Evolutionary conservation across 2,888 invertebrate species (phyloP), one percentile per base, ranked within the genome.

Genomic region (Drosophila fungiperda): DNA sequence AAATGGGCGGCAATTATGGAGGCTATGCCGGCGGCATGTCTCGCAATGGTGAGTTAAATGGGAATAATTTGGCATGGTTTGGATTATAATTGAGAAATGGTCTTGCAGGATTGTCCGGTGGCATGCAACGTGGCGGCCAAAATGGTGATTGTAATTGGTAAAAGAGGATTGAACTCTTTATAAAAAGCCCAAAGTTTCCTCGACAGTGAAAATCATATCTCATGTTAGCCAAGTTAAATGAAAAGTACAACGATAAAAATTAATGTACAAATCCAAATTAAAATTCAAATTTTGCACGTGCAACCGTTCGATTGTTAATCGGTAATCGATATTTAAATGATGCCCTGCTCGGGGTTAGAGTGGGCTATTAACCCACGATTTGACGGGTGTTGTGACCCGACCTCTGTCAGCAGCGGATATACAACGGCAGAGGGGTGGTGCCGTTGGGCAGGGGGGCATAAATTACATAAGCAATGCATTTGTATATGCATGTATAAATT

Each of bases 341-440:
- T 45, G 42, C 62, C 54, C 29, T 32, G 38, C 23, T 11, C 59
- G 2, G 26, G n/a, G 73, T 88, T 86, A 76, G 64, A 65, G 1
- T 42, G 29, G 33, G 68, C 79, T 71, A 90, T 90, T 88, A 88
- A 79, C 86, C 75, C 69, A 59, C 48, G 76, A 54, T 71, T 72
- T 68, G 77, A 74, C 70, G 73, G 76, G 83, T 86, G 86, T 76
- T 86, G 82, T 80, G 89, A 88, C 89, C 91, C 79, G 89, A 88
- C 89, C 91, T 76, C 83, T 88, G 91, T 90, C 87, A 88, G 38
- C 83, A 17, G 55, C 32, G 68, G 76, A 73, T 74, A 64, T 45
- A 40, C 5, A 12, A 15, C 42, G 38, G n/a, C 33, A 50, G 26
- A 11, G 58, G 42, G 40, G 32, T 15, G 45, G 29, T 29, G 29